Conservation (phyloP, 2,888 invertebrate genomes). For the Chymomyza caudatula region DNA sequence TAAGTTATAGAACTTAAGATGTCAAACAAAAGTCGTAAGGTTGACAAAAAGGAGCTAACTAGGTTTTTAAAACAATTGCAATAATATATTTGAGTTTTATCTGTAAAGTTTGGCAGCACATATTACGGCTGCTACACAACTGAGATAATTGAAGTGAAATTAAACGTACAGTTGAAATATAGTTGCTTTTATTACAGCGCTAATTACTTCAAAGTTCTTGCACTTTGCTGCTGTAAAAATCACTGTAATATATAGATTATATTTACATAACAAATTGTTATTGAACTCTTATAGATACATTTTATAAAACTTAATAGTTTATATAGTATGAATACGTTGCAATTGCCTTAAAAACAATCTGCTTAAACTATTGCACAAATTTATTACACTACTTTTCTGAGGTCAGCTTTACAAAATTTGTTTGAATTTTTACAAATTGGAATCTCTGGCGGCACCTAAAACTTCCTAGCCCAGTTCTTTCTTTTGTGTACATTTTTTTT, state of each 20-base stretch:
- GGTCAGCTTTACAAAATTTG: constrained; percentile 54
- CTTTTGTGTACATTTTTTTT: constrained; percentile 5
- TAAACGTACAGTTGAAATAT: neutral
- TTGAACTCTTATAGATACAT: neutral
- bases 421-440: constrained; percentile 21
- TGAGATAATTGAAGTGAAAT: neutral
- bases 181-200: constrained; percentile 7
- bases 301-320: neutral
- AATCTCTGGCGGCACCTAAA: neutral
- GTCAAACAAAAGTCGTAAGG: constrained; percentile 49
- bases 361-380: neutral
- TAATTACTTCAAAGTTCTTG: neutral
- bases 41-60: constrained; percentile 30
- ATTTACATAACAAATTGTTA: neutral
- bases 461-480: neutral
- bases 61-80: constrained; percentile 44
- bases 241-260: neutral
- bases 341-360: constrained; percentile 3
- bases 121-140: neutral
- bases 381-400: constrained; percentile 23
- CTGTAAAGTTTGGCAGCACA: neutral
- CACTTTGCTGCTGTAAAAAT: neutral
- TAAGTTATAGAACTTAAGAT: neutral
- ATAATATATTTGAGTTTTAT: neutral
- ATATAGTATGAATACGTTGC: neutral